Percentiles rank a stretch among this genome's conserved stretches.
Evolutionary conservation across 2,113 vertebrate species (phyloP).

Genomic region (Phyllostomus hastatus): DNA sequence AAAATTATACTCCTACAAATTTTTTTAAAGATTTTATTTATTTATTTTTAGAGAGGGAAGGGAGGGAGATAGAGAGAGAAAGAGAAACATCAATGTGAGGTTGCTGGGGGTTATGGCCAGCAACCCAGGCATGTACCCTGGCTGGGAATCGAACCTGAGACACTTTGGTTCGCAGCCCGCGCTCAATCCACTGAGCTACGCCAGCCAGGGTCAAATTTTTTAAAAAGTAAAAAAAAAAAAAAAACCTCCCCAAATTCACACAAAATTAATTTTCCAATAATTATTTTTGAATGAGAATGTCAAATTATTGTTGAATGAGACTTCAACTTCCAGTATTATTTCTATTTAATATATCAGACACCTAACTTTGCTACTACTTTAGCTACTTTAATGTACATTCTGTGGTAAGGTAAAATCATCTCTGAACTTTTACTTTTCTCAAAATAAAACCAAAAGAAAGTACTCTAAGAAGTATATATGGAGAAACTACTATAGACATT

Average conservation of each 20-base stretch:
- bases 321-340: not conserved
- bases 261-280: constrained; percentile 16
- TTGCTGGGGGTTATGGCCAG: too few species aligned
- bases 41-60: too few species aligned
- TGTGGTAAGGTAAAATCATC: not conserved
- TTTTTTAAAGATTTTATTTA: too few species aligned
- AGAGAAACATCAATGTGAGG: too few species aligned
- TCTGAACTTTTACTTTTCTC: not conserved
- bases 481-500: not conserved
- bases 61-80: too few species aligned
- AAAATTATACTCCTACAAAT: not conserved
- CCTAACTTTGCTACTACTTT: not conserved
- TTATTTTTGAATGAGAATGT: not conserved
- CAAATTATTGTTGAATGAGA: constrained; percentile 1
- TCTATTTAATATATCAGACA: not conserved
- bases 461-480: not conserved
- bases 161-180: too few species aligned
- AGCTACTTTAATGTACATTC: not conserved
- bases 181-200: too few species aligned
- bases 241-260: not conserved
- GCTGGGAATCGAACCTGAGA: too few species aligned
- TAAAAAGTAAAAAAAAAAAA: not conserved
- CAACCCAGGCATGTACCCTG: too few species aligned
- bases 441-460: constrained; percentile 31
- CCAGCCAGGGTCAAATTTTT: too few species aligned